Evolutionary conservation across 2,888 invertebrate genomes (phyloP), one percentile per base, ranked within the genome.

Genomic region (Drosophila testacea): DNA sequence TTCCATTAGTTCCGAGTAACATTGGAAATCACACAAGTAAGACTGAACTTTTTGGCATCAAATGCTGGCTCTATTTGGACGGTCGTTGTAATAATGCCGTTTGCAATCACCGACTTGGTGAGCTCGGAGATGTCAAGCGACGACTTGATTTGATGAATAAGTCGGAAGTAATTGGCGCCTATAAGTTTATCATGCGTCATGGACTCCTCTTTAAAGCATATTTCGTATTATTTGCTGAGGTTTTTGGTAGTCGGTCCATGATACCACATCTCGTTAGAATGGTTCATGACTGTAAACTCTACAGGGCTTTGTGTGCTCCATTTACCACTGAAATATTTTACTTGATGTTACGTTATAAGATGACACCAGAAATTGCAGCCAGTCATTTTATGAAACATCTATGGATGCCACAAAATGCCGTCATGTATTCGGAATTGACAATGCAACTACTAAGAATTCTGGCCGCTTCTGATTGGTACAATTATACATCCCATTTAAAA

Each of bases 351-450:
- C 71, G 10, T 1, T 36, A 0, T 13, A 16, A 22, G 4, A 4
- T 59, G 36, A 16, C n/a, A 0, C 59, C 60, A n/a, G 51, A 69
- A 22, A 2, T 6, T 0, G 63, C 69, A 10, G 41, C 38, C 0
- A 16, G 36, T 0, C n/a, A 7, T 0, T 59, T 83, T 4, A 82
- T 87, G 80, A 22, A 47, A 1, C 38, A 82, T 34, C 16, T 83
- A 16, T 83, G 84, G 87, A 1, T 50, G 4, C 60, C 71, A 1
- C 6, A n/a, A n/a, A 39, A 48, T 9, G 65, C 64, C 0, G 9
- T 2, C 0, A 30, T 32, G 9, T 56, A 34, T 51, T 51, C 47
- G 0, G 48, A 59, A 0, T 9, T 82, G 13, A 64, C 59, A 0
- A 0, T 2, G 0, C 16, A 51, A 0, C 30, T 84, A 10, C 52